Conservation (phyloP, 2,113 vertebrate genomes). For the Dasyornis broadbenti region DNA sequence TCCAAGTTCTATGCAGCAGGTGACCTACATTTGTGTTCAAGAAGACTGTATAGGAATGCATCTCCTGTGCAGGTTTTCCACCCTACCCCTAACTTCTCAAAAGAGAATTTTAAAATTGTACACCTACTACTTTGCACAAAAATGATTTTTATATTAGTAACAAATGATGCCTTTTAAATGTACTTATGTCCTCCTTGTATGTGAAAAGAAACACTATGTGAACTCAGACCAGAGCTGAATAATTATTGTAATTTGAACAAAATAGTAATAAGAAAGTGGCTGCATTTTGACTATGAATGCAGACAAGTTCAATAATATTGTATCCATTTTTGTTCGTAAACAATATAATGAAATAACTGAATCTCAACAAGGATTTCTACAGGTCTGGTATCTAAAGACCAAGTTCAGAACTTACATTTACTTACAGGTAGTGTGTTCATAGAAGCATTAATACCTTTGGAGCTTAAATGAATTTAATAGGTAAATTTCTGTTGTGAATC, state of each 20-base stretch:
- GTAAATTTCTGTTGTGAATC: background rate
- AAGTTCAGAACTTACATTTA: background rate
- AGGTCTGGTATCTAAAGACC: background rate
- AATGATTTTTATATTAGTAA: background rate
- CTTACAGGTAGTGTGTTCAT: background rate
- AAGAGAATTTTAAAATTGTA: background rate
- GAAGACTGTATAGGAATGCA: background rate
- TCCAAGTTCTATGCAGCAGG: background rate
- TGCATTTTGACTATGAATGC: background rate
- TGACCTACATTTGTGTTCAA: background rate
- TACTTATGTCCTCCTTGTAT: background rate
- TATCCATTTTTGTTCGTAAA: background rate
- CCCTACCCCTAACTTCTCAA: background rate
- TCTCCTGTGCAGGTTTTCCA: background rate
- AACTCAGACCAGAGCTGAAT: background rate
- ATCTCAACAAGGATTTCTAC: background rate
- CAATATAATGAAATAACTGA: background rate
- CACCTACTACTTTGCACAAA: background rate
- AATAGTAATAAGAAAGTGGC: background rate
- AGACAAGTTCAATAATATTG: background rate
- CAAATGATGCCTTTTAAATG: background rate
- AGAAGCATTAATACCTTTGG: background rate
- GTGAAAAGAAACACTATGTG: background rate
- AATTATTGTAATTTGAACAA: background rate
- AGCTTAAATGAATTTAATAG: background rate